phyloP scores from a whole-genome alignment of 2,113 vertebrate genomes.

The Nipponia nippon region DNA sequence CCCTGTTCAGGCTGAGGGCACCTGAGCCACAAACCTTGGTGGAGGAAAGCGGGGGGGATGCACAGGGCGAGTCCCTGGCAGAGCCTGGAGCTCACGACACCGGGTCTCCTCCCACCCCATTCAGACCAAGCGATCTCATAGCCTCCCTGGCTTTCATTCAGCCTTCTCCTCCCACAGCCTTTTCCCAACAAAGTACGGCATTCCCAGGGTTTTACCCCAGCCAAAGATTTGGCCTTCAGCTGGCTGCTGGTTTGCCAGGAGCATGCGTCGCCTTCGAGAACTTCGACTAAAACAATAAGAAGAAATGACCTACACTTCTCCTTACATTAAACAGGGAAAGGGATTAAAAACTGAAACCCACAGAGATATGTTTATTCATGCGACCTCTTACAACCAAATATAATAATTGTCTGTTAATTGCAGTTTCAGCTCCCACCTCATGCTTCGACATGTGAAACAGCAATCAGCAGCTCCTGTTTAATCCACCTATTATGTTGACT shows the following conservation, averaged over 20 bases:
- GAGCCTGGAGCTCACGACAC: not conserved
- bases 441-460: slow-evolving; percentile 79
- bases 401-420: slow-evolving; percentile 87
- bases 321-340: slow-evolving; percentile 72
- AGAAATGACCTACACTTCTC: slow-evolving; percentile 81
- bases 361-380: slow-evolving; percentile 83
- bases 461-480: slow-evolving; percentile 81
- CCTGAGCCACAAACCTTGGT: accelerated
- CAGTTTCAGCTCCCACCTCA: slow-evolving; percentile 76
- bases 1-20: not conserved
- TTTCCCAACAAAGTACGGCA: not conserved
- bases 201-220: not conserved
- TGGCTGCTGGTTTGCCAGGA: not conserved
- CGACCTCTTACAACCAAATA: slow-evolving; percentile 85
- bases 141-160: not conserved
- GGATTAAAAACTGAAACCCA: slow-evolving; percentile 78
- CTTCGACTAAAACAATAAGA: slow-evolving; percentile 71
- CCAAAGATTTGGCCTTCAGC: not conserved
- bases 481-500: slow-evolving; percentile 90
- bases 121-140: not conserved
- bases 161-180: not conserved
- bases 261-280: slow-evolving; percentile 34
- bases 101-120: not conserved
- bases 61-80: not conserved
- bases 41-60: not conserved